Evolutionary conservation across 2,797 vertebrate species (phyloP), one percentile per base, ranked within the genome.

Genomic region (Cygnus olor): DNA sequence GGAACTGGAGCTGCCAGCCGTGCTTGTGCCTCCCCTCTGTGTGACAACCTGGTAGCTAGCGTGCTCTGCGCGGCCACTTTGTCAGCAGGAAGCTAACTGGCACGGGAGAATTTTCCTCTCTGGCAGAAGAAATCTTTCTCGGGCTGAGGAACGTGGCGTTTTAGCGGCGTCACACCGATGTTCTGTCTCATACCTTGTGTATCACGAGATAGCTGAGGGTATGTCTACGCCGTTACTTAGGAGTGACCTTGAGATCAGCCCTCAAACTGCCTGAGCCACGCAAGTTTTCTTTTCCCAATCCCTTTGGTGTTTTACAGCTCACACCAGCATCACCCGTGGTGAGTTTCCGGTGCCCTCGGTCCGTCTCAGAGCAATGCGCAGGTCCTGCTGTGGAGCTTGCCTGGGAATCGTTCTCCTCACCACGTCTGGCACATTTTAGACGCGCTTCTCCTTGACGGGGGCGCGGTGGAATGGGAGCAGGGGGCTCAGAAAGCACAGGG

Each of bases 271-370:
- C 70, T 21, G 40, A 54, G 14, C 53, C 8, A 2, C 7, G 1
- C 6, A 54, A 60, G n/a, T 73, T 6, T 3, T 9, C 49, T 44
- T 45, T 56, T 44, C 25, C 40, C 18, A 2, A 2, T 36, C 47
- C 27, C 74, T 61, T 32, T 27, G 2, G 0, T 58, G 22, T 32
- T 45, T 42, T 36, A 21, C 42, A 56, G 47, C 54, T 80, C n/a
- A 32, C 34, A 6, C 30, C 1, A 1, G 11, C 36, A 11, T 19
- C 47, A 56, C n/a, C 63, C 28, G 0, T 1, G 27, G 12, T 44
- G 25, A 6, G 9, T 17, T 38, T 51, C 45, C 53, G 2, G 0
- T 54, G 3, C 40, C 28, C n/a, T 25, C 5, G 30, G 30, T 40
- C n/a, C n/a, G 28, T 14, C 70, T 74, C 38, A 17, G 10, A 32